phyloP scores from a whole-genome alignment of 2,888 invertebrate genomes.

The Lampropteryx suffumata region DNA sequence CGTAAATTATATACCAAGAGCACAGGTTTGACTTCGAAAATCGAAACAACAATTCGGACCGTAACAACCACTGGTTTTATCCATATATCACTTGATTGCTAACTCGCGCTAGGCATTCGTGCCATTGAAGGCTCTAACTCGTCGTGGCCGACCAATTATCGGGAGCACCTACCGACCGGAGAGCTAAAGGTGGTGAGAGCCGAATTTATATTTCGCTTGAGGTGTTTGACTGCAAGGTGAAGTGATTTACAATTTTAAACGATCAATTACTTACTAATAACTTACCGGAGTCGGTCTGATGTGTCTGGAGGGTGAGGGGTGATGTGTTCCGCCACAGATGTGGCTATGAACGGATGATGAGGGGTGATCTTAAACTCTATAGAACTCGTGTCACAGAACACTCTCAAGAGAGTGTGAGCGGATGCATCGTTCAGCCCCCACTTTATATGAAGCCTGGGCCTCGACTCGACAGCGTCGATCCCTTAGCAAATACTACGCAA shows the following conservation, averaged over 20 bases:
- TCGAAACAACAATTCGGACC: too few relatives aligned
- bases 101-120: not conserved
- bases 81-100: too few relatives aligned
- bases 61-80: too few relatives aligned
- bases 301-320: slow-evolving; percentile 52
- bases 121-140: slow-evolving; percentile 33
- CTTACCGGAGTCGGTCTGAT: slow-evolving; percentile 63
- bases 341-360: slow-evolving; percentile 73
- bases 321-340: slow-evolving; percentile 70
- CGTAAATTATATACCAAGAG: too few relatives aligned
- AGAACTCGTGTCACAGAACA: slow-evolving; percentile 57
- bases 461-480: slow-evolving; percentile 58
- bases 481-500: slow-evolving; percentile 69
- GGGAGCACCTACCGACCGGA: slow-evolving; percentile 4
- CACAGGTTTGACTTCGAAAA: too few relatives aligned
- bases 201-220: not conserved
- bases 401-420: slow-evolving; percentile 70
- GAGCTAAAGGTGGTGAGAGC: slow-evolving; percentile 8
- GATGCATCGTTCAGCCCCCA: slow-evolving; percentile 34
- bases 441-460: slow-evolving; percentile 60
- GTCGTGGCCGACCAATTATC: slow-evolving; percentile 52
- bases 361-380: slow-evolving; percentile 68
- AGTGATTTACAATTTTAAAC: not conserved
- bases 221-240: not conserved
- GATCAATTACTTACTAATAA: slow-evolving; percentile 22